Conservation (phyloP, 2,888 invertebrate genomes). For the Caenorhabditis sp. region DNA sequence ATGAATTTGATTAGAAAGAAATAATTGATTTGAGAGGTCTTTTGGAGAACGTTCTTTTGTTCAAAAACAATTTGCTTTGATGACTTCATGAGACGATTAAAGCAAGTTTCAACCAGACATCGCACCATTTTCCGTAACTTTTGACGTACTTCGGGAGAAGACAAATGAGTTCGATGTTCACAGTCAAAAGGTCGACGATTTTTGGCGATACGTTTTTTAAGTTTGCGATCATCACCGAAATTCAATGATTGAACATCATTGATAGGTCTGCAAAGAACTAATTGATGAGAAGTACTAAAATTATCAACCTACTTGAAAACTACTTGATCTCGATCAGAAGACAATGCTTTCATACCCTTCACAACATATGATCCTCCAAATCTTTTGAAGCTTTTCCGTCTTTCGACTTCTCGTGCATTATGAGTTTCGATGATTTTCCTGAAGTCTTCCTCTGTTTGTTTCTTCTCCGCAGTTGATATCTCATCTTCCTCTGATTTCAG, state of each 20-base stretch:
- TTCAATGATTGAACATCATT: slow-evolving; percentile 46
- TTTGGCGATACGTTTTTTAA: slow-evolving; percentile 67
- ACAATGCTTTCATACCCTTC: slow-evolving; percentile 90
- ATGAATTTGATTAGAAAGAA: slow-evolving; percentile 37
- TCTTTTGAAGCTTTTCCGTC: slow-evolving; percentile 71
- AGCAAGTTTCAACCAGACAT: slow-evolving; percentile 88
- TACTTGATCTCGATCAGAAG: slow-evolving; percentile 78
- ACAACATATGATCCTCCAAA: slow-evolving; percentile 93
- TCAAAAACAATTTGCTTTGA: slow-evolving; percentile 30
- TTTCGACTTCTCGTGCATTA: slow-evolving; percentile 18
- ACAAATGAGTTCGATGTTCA: slow-evolving; percentile 79
- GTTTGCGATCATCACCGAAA: slow-evolving; percentile 58
- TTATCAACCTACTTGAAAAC: slow-evolving; percentile 49
- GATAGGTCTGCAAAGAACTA: slow-evolving; percentile 32
- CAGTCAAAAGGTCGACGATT: slow-evolving; percentile 73
- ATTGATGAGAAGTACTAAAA: background rate
- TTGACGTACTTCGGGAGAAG: slow-evolving; percentile 86
- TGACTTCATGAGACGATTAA: slow-evolving; percentile 78
- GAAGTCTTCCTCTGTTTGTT: slow-evolving; percentile 50
- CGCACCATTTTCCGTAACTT: slow-evolving; percentile 92
- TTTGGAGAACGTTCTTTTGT: slow-evolving; percentile 21
- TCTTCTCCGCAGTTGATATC: slow-evolving; percentile 39
- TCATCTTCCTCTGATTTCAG: slow-evolving; percentile 23
- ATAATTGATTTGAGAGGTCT: slow-evolving; percentile 34
- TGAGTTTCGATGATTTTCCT: slow-evolving; percentile 39